A percentile compares a stretch with the other conserved stretches of the same genome.
These are phyloP conservation scores for Lipotes vexillifer DNA, from an alignment of 2,113 vertebrate genomes.

Conservation along the genomic window DNA sequence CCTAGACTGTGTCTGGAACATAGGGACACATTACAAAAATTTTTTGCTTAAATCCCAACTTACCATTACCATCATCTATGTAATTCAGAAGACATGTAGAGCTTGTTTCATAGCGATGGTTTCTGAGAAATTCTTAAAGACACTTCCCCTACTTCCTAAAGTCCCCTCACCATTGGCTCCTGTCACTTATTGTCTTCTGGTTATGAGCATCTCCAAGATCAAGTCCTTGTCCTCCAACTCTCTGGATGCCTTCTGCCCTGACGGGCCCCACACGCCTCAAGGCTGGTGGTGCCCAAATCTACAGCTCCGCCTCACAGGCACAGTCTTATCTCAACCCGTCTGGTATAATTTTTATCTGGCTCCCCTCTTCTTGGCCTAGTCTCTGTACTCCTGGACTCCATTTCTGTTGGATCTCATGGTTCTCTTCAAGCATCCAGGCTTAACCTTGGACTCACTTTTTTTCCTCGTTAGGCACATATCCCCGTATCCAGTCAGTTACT, in stretches of 20 bases:
- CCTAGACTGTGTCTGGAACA: background rate
- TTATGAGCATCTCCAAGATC: background rate
- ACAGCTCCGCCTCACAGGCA: background rate
- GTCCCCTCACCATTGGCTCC: background rate
- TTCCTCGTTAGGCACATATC: background rate
- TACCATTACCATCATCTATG: background rate
- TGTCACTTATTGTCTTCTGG: background rate
- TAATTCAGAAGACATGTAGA: background rate
- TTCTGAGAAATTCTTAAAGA: conserved; percentile 19
- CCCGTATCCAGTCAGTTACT: background rate
- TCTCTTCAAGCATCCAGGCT: background rate
- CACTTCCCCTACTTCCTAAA: background rate
- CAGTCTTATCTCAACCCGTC: background rate
- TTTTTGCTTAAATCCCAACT: background rate
- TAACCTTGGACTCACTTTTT: background rate
- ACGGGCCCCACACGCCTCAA: background rate
- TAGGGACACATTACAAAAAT: background rate
- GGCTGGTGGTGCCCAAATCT: background rate
- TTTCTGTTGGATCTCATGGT: background rate
- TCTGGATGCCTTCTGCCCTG: background rate
- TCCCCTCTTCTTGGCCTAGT: background rate
- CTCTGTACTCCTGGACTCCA: background rate
- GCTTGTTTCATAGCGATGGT: background rate
- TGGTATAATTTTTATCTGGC: background rate
- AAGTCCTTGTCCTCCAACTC: background rate